Percentiles rank a stretch among this genome's conserved stretches.
phyloP scores from a whole-genome alignment of 2,113 vertebrate species.

The Phocoena sinus region DNA sequence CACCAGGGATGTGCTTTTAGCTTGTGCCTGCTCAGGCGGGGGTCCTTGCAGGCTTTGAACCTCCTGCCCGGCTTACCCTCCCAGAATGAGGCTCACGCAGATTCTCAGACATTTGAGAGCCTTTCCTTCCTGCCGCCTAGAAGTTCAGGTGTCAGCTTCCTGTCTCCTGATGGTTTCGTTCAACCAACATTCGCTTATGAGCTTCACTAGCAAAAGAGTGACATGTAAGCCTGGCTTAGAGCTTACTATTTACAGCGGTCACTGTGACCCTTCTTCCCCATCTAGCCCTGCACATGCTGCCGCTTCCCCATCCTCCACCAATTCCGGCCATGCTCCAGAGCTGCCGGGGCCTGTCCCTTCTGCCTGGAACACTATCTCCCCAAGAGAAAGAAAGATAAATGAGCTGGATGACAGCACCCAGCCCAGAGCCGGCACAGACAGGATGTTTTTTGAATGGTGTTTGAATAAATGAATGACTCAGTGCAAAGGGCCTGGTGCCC shows the following conservation, averaged over 20 bases:
- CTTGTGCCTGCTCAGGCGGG: not conserved
- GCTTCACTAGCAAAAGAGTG: not conserved
- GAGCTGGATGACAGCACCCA: not conserved
- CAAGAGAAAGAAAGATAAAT: not conserved
- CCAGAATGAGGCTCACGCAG: not conserved
- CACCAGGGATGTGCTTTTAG: fast-evolving
- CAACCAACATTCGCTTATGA: not conserved
- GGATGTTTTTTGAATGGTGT: not conserved
- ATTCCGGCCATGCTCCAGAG: not conserved
- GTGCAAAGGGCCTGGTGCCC: not conserved
- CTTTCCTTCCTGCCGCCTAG: not conserved
- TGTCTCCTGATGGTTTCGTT: not conserved
- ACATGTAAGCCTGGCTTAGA: fast-evolving
- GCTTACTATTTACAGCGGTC: not conserved
- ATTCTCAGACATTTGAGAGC: not conserved
- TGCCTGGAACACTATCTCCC: not conserved
- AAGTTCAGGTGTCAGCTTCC: not conserved
- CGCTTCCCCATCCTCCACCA: not conserved
- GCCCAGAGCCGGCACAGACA: not conserved
- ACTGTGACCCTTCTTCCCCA: not conserved
- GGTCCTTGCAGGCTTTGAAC: not conserved
- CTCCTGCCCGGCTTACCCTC: too few species aligned
- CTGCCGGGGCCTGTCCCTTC: not conserved
- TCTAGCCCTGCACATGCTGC: not conserved
- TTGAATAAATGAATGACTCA: not conserved